Conservation (phyloP, 1,140 invertebrate genomes). For the Eubasilissa regina region DNA sequence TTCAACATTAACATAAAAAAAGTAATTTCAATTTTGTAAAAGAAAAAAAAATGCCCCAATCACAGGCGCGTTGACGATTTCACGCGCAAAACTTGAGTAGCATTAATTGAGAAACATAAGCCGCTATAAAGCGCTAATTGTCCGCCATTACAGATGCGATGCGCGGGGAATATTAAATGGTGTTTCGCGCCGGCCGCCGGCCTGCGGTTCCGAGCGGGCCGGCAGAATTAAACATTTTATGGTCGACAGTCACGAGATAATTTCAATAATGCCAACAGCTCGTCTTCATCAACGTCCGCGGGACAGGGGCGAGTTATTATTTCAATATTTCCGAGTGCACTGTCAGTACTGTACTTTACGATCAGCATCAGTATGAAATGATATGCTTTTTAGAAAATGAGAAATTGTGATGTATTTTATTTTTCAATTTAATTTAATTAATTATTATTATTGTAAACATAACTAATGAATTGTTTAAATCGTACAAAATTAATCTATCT, state of each 20-base stretch:
- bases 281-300: background rate
- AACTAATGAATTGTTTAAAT: no score
- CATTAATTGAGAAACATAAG: slow-evolving; percentile 19
- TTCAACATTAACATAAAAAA: no score
- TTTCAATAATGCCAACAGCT: background rate
- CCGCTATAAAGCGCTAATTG: slow-evolving; percentile 32
- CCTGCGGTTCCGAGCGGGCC: background rate
- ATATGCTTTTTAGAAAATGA: no score
- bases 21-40: no score
- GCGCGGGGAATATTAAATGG: slow-evolving; percentile 12
- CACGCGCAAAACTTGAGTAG: background rate
- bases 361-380: no score
- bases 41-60: background rate
- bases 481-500: no score
- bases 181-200: background rate
- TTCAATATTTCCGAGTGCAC: no score
- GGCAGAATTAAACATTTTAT: slow-evolving; percentile 8
- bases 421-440: no score
- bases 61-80: background rate
- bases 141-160: slow-evolving; percentile 24
- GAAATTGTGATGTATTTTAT: no score
- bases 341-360: no score
- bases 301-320: no score
- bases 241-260: slow-evolving; percentile 6
- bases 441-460: no score